Percentiles rank a stretch among this genome's conserved stretches.
These are phyloP conservation scores for Ptiloglossa arizonensis DNA, from an alignment of 1,140 invertebrate genomes.

Conservation along the genomic window DNA sequence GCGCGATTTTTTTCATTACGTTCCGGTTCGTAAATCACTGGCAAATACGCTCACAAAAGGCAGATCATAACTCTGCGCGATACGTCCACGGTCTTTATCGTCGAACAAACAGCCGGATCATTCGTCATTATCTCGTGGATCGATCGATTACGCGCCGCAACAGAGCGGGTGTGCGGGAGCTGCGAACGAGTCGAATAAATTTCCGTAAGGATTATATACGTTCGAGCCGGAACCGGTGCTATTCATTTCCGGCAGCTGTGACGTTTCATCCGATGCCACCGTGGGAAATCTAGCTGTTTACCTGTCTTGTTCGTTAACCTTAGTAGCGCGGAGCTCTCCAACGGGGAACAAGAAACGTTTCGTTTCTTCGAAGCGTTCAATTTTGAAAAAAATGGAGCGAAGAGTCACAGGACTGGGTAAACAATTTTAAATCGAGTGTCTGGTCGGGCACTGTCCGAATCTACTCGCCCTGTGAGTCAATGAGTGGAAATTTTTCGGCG, in stretches of 20 bases:
- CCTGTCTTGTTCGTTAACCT: constrained; percentile 47
- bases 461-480: no score
- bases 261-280: constrained; percentile 65
- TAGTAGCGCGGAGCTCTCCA: constrained; percentile 44
- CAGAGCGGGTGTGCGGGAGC: constrained; percentile 3
- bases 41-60: background rate
- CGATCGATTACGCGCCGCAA: constrained; percentile 16
- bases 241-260: constrained; percentile 63
- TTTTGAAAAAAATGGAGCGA: no score
- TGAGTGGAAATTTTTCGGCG: no score
- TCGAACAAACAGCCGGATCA: constrained; percentile 1
- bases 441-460: no score
- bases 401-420: no score
- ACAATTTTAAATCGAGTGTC: no score
- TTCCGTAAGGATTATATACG: constrained; percentile 55
- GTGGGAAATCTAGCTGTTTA: constrained; percentile 61
- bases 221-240: constrained; percentile 58
- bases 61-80: background rate
- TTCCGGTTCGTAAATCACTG: constrained; percentile 15
- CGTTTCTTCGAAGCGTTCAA: background rate
- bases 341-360: constrained; percentile 44
- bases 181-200: constrained; percentile 56
- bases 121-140: constrained; percentile 33
- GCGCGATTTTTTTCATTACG: no score
- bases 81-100: background rate